These are phyloP conservation scores for Epistrophe grossulariae DNA, from an alignment of 2,888 invertebrate genomes.

Conservation along the genomic window DNA sequence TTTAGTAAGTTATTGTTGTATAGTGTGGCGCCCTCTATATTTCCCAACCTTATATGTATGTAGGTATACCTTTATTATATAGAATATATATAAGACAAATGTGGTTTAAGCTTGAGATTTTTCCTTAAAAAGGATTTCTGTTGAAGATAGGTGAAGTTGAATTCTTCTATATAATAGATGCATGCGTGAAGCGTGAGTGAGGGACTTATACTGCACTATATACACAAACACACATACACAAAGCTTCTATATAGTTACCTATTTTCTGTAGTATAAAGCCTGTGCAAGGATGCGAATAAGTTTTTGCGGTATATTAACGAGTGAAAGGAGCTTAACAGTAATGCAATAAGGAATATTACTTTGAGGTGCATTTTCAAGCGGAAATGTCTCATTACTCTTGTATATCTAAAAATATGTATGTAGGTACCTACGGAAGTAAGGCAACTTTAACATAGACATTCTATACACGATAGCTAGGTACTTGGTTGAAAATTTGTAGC, in stretches of 20 bases:
- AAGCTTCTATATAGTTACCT: not conserved
- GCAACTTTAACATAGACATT: not conserved
- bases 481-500: not conserved
- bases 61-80: not conserved
- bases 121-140: constrained; percentile 50
- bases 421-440: not conserved
- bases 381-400: constrained; percentile 60
- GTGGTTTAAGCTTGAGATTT: constrained; percentile 39
- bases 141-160: constrained; percentile 46
- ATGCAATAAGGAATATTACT: constrained; percentile 52
- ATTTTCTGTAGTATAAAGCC: not conserved
- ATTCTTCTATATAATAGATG: not conserved
- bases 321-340: constrained; percentile 52
- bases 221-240: not conserved
- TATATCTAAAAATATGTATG: not conserved
- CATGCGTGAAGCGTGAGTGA: constrained; percentile 28
- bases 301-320: constrained; percentile 44
- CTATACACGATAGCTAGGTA: not conserved
- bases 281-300: constrained; percentile 43
- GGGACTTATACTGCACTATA: not conserved
- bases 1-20: constrained; percentile 19
- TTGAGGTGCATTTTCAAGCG: constrained; percentile 57
- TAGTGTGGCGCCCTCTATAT: constrained; percentile 8
- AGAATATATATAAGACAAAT: constrained; percentile 14
- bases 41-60: not conserved